Evolutionary conservation across 2,113 vertebrate genomes (phyloP), one percentile per base, ranked within the genome.

Genomic region (Ammodytes dubius): DNA sequence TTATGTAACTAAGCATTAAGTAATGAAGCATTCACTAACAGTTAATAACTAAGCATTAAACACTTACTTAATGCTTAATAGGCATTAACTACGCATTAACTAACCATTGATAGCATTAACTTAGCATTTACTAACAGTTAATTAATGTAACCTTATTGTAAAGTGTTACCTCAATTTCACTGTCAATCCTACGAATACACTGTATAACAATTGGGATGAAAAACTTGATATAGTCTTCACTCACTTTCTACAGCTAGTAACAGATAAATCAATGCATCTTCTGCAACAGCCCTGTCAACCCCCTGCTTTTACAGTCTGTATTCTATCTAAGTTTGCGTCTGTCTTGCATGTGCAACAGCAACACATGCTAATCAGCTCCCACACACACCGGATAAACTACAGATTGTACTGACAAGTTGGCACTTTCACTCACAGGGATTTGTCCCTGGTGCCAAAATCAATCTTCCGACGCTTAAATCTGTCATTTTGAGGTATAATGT

Each of bases 261-360:
- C 4, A 19, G 52, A 63, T 17, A 47, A 75, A 73, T 61, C n/a
- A 57, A 27, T 46, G 15, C 39, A 70, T 56, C 3, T 2, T 70
- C 46, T 70, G 45, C 57, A 49, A 40, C 4, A 58, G 27, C 39
- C 7, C 17, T 42, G 42, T 40, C 9, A 72, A 11, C 2, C 9
- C 27, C 67, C 19, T n/a, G 50, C 53, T 47, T 46, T 27, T 40
- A 43, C 4, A 72, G 40, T 15, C 46, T 39, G 45, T 64, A 54
- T 54, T 78, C 43, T n/a, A 71, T 57, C 13, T 17, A 40, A 56
- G 10, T n/a, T 42, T 77, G 61, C 65, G 39, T 58, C 10, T 47
- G 15, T 56, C 6, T 40, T 54, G n/a, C 73, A 74, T 86, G 87
- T 90, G 84, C 86, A 57, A 70, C 56, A 12, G 40, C 3, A 85